Percentiles rank a stretch among this genome's conserved stretches.
Conservation (phyloP, 2,113 vertebrate species). For the Salvelinus namaycush region DNA sequence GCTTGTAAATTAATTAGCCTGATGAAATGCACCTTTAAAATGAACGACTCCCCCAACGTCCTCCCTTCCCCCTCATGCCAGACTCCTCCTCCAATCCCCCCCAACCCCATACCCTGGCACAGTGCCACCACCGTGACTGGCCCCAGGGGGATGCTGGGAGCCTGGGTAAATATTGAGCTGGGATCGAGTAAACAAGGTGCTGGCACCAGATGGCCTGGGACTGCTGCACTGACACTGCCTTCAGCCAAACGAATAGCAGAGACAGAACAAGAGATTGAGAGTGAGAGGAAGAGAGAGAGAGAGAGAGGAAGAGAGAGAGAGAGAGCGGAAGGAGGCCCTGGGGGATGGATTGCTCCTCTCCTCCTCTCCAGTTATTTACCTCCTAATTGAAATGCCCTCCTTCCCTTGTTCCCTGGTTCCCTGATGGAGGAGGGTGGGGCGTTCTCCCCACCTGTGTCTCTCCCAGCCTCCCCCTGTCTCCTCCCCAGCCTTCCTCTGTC, state of each 20-base stretch:
- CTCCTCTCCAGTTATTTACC: conserved; percentile 82
- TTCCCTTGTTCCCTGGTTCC: conserved; percentile 58
- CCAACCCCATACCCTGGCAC: neutral
- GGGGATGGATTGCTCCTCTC: conserved; percentile 69
- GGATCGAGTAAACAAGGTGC: conserved; percentile 86
- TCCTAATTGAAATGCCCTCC: conserved; percentile 91
- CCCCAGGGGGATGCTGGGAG: conserved; percentile 83
- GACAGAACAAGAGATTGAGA: no score
- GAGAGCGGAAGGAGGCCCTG: conserved; percentile 54
- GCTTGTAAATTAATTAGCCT: conserved; percentile 92
- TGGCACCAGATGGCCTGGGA: conserved; percentile 89
- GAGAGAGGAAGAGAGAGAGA: no score
- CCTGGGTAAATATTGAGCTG: conserved; percentile 95
- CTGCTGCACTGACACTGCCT: conserved; percentile 58
- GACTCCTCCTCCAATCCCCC: neutral
- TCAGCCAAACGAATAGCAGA: no score
- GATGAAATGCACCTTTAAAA: conserved; percentile 86
- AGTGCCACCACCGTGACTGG: conserved; percentile 22
- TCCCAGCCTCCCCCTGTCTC: no score
- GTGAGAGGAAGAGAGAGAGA: no score
- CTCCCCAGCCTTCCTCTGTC: no score
- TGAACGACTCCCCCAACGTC: conserved; percentile 68
- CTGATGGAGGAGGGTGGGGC: conserved; percentile 79
- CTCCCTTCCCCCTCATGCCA: conserved; percentile 37
- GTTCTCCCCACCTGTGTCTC: neutral